Base-by-base conservation (phyloP, 2,888 invertebrate genomes). In the Parasteatoda lunata region DNA sequence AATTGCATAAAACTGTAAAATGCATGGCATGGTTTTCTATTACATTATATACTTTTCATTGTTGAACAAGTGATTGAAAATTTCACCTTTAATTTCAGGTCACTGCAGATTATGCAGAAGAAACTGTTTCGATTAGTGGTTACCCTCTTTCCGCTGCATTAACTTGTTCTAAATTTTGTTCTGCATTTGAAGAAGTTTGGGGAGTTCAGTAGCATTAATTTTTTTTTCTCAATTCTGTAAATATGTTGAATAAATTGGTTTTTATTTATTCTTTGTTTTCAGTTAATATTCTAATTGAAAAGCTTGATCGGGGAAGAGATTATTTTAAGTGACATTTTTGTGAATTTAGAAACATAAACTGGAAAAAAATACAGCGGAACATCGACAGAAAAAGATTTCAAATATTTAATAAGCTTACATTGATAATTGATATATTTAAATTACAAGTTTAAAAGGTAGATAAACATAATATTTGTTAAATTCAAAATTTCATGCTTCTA, bases 71-170 rank as follows among this genome's bases (percentile, higher is more conserved):
- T n/a, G 68, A 59, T 59, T 75, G 45, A 59, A 65, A 65, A 30
- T 59, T 49, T 13, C 15, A 64, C 15, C 89, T 89, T 89, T 89
- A 73, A 45, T 92, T 91, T 70, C 91, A 95, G 94, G 93, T 95
- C 6, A 92, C 93, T 83, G 92, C 93, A 1, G 97, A 98, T 92
- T 99, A 98, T 92, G 94, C 95, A 1, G 98, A 99, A 93, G 96
- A 96, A 89, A 94, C 95, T 0, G 94, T 97, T 91, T 97, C 99
- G 4, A 96, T 99, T 83, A 98, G 98, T 92, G 97, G 96, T 92
- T 99, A 98, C 93, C 99, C 99, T 4, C 93, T 99, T 65, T 99
- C 98, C 64, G 99, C 97, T 47, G 99, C 99, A 9, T 93, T 99
- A 84, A 96, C 99, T 0, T 99, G 99, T 93, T 95, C 97, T 48